Base-by-base conservation (phyloP, 2,797 vertebrate species). In the Lates japonicus region DNA sequence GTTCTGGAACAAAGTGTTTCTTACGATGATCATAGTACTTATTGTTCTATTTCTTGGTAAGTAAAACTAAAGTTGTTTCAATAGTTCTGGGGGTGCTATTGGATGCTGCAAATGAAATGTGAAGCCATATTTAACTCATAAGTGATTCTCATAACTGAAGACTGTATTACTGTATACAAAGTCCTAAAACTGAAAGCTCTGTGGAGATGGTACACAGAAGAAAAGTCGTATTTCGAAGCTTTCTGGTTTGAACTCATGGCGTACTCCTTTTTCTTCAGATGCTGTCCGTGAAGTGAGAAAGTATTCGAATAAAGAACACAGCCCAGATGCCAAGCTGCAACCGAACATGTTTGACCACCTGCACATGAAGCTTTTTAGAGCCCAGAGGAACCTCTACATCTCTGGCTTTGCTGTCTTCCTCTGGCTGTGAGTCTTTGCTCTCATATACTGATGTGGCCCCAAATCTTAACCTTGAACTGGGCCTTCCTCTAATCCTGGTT, bases 321-420 rank as follows among this genome's bases (percentile, higher is more conserved):
- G 93, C 44, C 93, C 90, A 46, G 76, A 81, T 65, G 54, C 88
- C 71, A 93, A 92, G 69, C 33, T 94, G 48, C 94, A 91, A 49
- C 82, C 94, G 16, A 95, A 89, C 84, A 94, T 95, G 80, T 95
- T 91, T 63, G 97, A 98, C 90, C 96, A 98, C 77, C 90, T 96
- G 61, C 97, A 98, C 87, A 98, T 99, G 98, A 99, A 97, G 93
- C 97, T 98, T 31, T 99, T 99, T 84, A 93, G 97, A 79, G 95
- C 97, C 0, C 98, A 99, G 91, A 96, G 98, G 88, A 99, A 99
- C 93, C 96, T 99, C 54, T 99, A 98, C 89, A 96, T 99, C 90
- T 98, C 98, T 49, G 98, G 98, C 73, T 99, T 99, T 80, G 96
- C 97, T 1, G 94, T 99, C 81, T 98, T 99, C 92, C 96, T 98